Evolutionary conservation across 2,888 invertebrate genomes (phyloP).

Genomic region (Meganola albula): DNA sequence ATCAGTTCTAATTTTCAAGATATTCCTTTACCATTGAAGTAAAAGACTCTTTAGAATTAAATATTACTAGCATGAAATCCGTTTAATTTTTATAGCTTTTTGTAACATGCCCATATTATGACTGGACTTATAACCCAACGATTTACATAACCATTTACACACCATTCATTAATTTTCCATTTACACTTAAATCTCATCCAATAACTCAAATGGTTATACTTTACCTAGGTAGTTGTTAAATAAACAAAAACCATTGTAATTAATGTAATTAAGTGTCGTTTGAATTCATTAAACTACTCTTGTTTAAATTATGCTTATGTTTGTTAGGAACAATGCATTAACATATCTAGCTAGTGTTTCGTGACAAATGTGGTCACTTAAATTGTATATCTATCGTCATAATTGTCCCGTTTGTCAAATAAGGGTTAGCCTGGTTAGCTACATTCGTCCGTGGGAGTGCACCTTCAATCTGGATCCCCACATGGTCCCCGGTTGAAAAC

Average conservation of each 20-base stretch:
- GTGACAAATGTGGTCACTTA: conserved; percentile 26
- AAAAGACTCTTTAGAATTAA: too few relatives aligned
- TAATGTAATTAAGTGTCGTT: conserved; percentile 24
- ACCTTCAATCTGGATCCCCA: too few relatives aligned
- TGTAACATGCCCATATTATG: conserved; percentile 33
- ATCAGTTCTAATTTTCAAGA: too few relatives aligned
- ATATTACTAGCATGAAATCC: too few relatives aligned
- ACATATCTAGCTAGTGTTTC: conserved; percentile 18
- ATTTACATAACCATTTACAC: conserved; percentile 28
- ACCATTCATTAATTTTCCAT: too few relatives aligned
- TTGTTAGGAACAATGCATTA: conserved; percentile 22
- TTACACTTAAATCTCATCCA: conserved; percentile 18
- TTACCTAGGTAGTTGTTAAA: conserved; percentile 9
- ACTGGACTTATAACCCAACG: conserved; percentile 28
- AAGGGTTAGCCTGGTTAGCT: conserved; percentile 24
- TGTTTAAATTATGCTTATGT: conserved; percentile 19
- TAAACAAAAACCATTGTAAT: conserved; percentile 22
- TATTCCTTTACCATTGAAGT: too few relatives aligned
- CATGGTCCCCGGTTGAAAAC: too few relatives aligned
- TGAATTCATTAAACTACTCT: conserved; percentile 25
- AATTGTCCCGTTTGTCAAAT: conserved; percentile 22
- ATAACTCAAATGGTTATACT: conserved; percentile 24
- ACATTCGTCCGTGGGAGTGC: too few relatives aligned
- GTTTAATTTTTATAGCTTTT: too few relatives aligned
- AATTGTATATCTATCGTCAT: conserved; percentile 17